These are phyloP conservation scores for Epinephelus coioides DNA, from an alignment of 2,797 vertebrate species.

Conservation along the genomic window DNA sequence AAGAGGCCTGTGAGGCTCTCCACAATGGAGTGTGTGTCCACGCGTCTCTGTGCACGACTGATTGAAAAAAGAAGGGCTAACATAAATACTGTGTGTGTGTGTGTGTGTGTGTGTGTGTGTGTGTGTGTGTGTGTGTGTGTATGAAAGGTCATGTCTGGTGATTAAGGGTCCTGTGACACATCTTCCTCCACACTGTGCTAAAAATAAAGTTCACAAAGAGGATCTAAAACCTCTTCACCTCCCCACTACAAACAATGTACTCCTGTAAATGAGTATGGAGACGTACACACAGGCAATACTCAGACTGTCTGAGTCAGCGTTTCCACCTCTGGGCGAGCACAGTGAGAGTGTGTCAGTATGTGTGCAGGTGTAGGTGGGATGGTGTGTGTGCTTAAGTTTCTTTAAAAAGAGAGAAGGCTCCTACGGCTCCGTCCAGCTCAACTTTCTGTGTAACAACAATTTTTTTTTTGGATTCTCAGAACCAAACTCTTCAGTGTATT, in stretches of 20 bases:
- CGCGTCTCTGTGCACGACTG: constrained; percentile 49
- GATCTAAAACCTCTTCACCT: constrained; percentile 62
- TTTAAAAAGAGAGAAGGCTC: too few species aligned
- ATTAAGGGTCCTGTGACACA: constrained; percentile 74
- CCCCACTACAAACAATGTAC: constrained; percentile 42
- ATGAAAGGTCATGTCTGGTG: constrained; percentile 63
- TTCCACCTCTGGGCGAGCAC: constrained; percentile 40
- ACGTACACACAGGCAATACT: constrained; percentile 17
- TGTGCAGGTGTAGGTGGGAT: background rate
- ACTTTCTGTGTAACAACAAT: background rate
- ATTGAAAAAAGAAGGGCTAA: constrained; percentile 39
- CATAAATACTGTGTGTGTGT: constrained; percentile 40
- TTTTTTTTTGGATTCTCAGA: background rate
- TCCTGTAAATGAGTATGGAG: constrained; percentile 45
- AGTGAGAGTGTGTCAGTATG: background rate
- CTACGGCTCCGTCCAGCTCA: background rate
- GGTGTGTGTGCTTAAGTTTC: background rate
- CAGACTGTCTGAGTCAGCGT: constrained; percentile 54
- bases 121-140: constrained; percentile 45
- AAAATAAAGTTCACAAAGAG: constrained; percentile 76
- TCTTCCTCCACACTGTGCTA: constrained; percentile 59
- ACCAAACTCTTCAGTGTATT: background rate
- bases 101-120: constrained; percentile 13
- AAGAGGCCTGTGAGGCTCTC: constrained; percentile 68
- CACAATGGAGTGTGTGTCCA: constrained; percentile 74